Evolutionary conservation across 1,140 invertebrate genomes (phyloP).

Genomic region (Laupala kohalensis): DNA sequence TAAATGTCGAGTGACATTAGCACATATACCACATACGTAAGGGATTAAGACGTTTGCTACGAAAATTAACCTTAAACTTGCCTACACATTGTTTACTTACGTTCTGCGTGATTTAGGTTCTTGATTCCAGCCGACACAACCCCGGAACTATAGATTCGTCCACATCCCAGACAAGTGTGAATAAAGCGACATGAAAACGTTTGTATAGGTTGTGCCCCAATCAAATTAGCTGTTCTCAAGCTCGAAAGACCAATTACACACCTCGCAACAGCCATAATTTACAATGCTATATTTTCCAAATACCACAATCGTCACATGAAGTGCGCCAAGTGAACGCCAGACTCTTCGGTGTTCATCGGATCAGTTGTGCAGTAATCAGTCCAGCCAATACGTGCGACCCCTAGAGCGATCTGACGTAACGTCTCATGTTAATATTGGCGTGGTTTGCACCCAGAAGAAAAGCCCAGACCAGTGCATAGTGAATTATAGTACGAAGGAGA

Average conservation of each 20-base stretch:
- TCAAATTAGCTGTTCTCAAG: constrained; percentile 24
- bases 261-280: constrained; percentile 26
- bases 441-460: too few species aligned
- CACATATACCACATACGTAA: neutral
- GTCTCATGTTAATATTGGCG: too few species aligned
- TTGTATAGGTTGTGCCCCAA: constrained; percentile 19
- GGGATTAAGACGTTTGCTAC: neutral
- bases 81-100: neutral
- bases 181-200: constrained; percentile 20
- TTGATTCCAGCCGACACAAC: neutral
- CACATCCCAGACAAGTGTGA: constrained; percentile 24
- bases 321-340: neutral
- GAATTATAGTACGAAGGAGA: too few species aligned
- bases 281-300: constrained; percentile 17
- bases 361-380: too few species aligned
- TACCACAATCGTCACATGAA: neutral
- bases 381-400: too few species aligned
- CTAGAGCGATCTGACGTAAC: neutral
- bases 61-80: neutral
- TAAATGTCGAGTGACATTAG: neutral
- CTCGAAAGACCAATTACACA: constrained; percentile 25
- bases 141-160: constrained; percentile 9
- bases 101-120: neutral
- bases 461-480: too few species aligned
- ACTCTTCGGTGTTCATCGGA: neutral